A percentile compares a stretch with the other conserved stretches of the same genome.
phyloP scores from a whole-genome alignment of 2,888 invertebrate genomes.

The Stegophylla sp. region DNA sequence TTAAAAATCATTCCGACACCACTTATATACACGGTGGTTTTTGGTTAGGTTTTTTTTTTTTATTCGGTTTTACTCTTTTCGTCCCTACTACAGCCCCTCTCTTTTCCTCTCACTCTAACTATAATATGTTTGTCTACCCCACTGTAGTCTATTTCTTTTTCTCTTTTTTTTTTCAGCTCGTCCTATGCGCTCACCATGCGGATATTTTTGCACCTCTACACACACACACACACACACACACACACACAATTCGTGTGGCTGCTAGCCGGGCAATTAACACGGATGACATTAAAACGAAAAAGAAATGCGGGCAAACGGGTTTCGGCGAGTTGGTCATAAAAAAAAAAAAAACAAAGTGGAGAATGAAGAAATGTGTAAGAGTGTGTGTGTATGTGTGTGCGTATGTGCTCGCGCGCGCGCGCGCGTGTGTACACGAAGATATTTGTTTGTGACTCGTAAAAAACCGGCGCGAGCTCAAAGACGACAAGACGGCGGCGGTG shows the following conservation, averaged over 20 bases:
- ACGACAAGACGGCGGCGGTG: neutral
- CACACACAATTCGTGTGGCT: neutral
- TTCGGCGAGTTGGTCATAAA: conserved; percentile 51
- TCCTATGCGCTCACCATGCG: neutral
- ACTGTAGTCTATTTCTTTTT: neutral
- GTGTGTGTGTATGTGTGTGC: neutral
- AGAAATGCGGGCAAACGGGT: conserved; percentile 55
- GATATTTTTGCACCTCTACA: conserved; percentile 39
- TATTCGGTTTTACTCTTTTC: neutral
- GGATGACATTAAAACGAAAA: conserved; percentile 52
- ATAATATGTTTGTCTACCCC: neutral
- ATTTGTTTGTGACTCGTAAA: conserved; percentile 37
- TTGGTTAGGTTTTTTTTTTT: conserved; percentile 18
- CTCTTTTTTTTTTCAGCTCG: neutral
- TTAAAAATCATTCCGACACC: conserved; percentile 46
- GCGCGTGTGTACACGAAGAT: conserved; percentile 10
- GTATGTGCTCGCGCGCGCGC: neutral
- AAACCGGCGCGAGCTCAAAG: conserved; percentile 48
- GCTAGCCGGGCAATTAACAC: conserved; percentile 49
- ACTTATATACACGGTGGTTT: conserved; percentile 14
- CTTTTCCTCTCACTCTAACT: neutral
- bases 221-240: neutral
- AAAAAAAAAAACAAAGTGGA: conserved; percentile 46
- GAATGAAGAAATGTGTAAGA: conserved; percentile 12
- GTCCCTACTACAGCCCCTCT: neutral